Percentiles rank a stretch among this genome's conserved stretches.
Conservation (phyloP, 2,888 invertebrate genomes). For the Drosophila mettleri region DNA sequence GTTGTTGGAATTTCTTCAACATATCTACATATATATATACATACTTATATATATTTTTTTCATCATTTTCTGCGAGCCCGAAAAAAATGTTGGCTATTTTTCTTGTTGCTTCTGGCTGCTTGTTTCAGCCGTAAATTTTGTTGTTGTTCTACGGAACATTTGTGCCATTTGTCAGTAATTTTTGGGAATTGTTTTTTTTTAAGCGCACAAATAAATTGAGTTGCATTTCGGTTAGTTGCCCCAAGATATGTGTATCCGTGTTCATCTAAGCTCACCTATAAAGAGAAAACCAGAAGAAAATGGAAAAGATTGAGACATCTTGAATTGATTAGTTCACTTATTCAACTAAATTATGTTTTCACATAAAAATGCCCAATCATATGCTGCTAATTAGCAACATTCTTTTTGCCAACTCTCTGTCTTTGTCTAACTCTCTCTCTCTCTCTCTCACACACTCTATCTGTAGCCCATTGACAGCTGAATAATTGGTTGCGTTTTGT, state of each 20-base stretch:
- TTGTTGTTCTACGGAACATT: slow-evolving; percentile 37
- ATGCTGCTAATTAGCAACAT: slow-evolving; percentile 2
- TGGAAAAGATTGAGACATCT: slow-evolving; percentile 29
- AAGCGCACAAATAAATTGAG: slow-evolving; percentile 33
- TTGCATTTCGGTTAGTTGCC: slow-evolving; percentile 24
- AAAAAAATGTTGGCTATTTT: slow-evolving; percentile 55
- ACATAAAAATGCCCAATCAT: background rate
- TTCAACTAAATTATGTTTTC: slow-evolving; percentile 15
- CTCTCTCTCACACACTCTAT: too few species aligned
- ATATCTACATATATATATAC: background rate
- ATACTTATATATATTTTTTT: background rate
- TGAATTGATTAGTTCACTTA: slow-evolving; percentile 36
- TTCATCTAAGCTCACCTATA: slow-evolving; percentile 50
- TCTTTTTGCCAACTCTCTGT: too few species aligned
- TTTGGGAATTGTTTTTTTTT: slow-evolving; percentile 14
- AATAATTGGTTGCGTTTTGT: slow-evolving; percentile 23
- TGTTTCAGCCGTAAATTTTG: slow-evolving; percentile 25
- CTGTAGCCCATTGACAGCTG: slow-evolving; percentile 10
- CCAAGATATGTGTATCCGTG: slow-evolving; percentile 4
- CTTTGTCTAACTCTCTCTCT: too few species aligned
- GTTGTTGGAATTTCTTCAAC: slow-evolving; percentile 53
- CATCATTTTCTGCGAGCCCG: slow-evolving; percentile 8
- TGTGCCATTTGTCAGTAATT: slow-evolving; percentile 48
- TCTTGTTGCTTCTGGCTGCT: slow-evolving; percentile 28
- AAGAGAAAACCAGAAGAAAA: slow-evolving; percentile 25